Percentiles rank a stretch among this genome's conserved stretches.
These are phyloP conservation scores for Osmerus eperlanus DNA, from an alignment of 2,113 vertebrate species.

Conservation along the genomic window DNA sequence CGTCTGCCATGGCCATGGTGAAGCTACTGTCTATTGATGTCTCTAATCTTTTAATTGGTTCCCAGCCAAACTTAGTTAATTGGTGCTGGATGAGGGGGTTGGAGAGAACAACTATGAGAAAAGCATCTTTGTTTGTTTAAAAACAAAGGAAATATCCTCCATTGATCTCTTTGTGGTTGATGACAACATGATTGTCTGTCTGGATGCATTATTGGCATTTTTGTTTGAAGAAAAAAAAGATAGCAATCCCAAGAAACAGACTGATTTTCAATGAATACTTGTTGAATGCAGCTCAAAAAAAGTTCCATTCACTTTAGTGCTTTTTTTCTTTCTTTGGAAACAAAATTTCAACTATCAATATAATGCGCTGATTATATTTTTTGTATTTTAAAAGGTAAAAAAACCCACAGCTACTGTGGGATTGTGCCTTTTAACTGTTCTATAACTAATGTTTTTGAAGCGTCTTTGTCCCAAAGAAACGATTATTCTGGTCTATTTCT, in stretches of 20 bases:
- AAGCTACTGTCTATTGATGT: slow-evolving; percentile 22
- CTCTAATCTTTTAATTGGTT: slow-evolving; percentile 47
- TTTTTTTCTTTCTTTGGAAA: too few species aligned
- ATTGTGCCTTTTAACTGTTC: neutral
- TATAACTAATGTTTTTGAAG: neutral
- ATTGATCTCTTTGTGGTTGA: neutral
- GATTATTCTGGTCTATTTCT: neutral
- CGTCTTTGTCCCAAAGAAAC: neutral
- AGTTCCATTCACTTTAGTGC: too few species aligned
- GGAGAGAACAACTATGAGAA: neutral
- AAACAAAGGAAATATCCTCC: neutral
- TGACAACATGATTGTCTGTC: neutral
- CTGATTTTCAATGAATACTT: too few species aligned
- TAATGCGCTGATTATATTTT: neutral
- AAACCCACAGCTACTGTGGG: neutral
- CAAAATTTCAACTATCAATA: neutral
- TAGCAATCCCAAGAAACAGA: neutral
- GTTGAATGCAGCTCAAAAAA: too few species aligned
- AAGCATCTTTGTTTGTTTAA: neutral
- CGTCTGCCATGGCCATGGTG: neutral
- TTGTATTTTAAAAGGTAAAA: neutral
- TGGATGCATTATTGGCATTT: neutral
- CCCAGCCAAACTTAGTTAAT: slow-evolving; percentile 11
- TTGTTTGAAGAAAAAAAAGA: neutral
- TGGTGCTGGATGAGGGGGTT: neutral